phyloP scores from a whole-genome alignment of 2,797 vertebrate genomes.

The Pachyuromys duprasi region DNA sequence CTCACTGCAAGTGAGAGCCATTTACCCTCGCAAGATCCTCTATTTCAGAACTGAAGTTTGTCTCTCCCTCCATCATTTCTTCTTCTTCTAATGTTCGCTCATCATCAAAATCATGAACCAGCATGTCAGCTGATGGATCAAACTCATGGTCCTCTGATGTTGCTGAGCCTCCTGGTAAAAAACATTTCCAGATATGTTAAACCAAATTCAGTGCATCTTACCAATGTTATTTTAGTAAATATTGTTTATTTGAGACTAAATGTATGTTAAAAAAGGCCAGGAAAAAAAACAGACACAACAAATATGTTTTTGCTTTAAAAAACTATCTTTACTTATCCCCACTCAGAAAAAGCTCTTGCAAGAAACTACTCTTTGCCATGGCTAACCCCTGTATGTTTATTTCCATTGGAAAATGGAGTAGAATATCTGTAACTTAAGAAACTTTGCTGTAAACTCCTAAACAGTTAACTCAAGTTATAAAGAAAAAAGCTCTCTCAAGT shows the following conservation, averaged over 20 bases:
- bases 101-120: constrained; percentile 99
- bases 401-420: background rate
- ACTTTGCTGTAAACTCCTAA: background rate
- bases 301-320: constrained; percentile 27
- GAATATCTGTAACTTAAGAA: background rate
- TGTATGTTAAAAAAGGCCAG: constrained; percentile 34
- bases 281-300: constrained; percentile 50
- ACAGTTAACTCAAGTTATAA: constrained; percentile 13
- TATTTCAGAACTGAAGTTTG: constrained; percentile 95
- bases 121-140: constrained; percentile 97
- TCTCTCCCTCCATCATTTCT: constrained; percentile 97
- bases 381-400: background rate
- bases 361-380: background rate
- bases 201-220: constrained; percentile 71
- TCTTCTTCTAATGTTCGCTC: constrained; percentile 98
- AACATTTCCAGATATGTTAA: constrained; percentile 83
- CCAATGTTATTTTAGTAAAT: constrained; percentile 45
- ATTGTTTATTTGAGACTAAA: constrained; percentile 45
- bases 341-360: background rate
- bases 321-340: background rate
- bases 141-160: constrained; percentile 97
- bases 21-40: constrained; percentile 97
- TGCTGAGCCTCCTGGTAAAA: constrained; percentile 92
- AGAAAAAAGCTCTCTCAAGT: constrained; percentile 7
- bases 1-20: constrained; percentile 69